Evolutionary conservation across 2,888 invertebrate species (phyloP).

Genomic region (Metallyticus violacea): DNA sequence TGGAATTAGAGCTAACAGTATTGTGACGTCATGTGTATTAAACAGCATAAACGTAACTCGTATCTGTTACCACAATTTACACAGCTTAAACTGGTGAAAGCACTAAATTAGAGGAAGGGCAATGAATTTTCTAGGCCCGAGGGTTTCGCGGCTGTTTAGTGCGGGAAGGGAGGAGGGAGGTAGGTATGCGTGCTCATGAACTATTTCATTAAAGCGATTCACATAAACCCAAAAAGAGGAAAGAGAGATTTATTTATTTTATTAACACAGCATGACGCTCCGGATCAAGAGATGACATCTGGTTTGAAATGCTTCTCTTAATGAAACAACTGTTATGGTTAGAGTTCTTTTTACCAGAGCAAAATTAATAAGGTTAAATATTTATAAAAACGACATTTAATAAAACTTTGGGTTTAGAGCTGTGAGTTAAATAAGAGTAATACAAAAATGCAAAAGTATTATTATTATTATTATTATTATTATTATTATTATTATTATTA

Average conservation of each 20-base stretch:
- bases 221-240: neutral
- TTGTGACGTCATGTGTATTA: neutral
- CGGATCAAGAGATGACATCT: neutral
- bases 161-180: neutral
- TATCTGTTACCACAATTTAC: neutral
- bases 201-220: constrained; percentile 1
- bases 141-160: neutral
- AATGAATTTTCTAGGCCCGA: neutral
- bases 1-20: neutral
- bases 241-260: neutral
- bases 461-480: too few relatives aligned
- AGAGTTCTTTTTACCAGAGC: too few relatives aligned
- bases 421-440: too few relatives aligned
- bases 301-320: too few relatives aligned
- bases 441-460: too few relatives aligned
- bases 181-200: neutral
- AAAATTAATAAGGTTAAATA: too few relatives aligned
- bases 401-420: too few relatives aligned
- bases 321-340: too few relatives aligned
- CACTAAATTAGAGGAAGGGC: neutral
- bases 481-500: too few relatives aligned
- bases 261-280: neutral
- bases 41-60: neutral
- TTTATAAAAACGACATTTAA: too few relatives aligned
- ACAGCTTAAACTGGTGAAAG: neutral